A percentile compares a stretch with the other conserved stretches of the same genome.
phyloP scores from a whole-genome alignment of 2,888 invertebrate genomes.

The Acanthosepion lycidas region DNA sequence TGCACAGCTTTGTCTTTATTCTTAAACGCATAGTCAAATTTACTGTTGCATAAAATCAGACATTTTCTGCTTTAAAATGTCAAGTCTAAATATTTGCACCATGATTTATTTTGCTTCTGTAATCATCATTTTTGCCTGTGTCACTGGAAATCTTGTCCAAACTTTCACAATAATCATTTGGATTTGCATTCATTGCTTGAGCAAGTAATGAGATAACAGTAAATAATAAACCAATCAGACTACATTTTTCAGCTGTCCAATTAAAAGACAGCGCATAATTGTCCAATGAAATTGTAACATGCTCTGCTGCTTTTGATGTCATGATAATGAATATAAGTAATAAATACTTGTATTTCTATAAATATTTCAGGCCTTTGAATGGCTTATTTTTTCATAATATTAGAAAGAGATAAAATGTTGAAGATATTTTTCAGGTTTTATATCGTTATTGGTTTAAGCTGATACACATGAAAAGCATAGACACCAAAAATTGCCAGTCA shows the following conservation, averaged over 20 bases:
- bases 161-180: background rate
- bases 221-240: background rate
- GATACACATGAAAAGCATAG: too few species aligned
- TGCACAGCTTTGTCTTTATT: too few species aligned
- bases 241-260: background rate
- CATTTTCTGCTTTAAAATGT: background rate
- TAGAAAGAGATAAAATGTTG: too few species aligned
- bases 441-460: too few species aligned
- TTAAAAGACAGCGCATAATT: background rate
- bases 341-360: background rate
- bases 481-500: too few species aligned
- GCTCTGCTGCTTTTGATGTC: background rate
- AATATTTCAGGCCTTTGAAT: background rate
- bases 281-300: background rate
- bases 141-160: background rate
- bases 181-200: background rate
- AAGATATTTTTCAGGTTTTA: background rate
- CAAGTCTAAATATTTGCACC: background rate
- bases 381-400: too few species aligned
- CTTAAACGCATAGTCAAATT: background rate
- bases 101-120: background rate
- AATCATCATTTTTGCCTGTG: background rate
- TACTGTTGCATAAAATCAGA: background rate
- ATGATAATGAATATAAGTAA: background rate
- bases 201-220: background rate